These are phyloP conservation scores for Eumaeus atala DNA, from an alignment of 1,140 invertebrate genomes.

Conservation along the genomic window DNA sequence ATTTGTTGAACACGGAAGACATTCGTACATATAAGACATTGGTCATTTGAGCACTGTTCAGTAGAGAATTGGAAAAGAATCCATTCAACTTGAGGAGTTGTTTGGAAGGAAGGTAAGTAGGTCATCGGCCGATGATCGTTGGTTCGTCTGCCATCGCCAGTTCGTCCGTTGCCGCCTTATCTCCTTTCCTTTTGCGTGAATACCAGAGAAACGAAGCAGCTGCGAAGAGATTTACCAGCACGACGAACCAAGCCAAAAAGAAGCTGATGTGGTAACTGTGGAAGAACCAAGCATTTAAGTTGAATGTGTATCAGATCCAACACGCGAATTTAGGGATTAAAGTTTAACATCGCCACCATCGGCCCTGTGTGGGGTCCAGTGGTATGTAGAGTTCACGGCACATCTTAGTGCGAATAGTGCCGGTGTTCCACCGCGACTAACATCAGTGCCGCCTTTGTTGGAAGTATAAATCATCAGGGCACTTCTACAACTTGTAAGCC, in stretches of 20 bases:
- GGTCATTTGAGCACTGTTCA: conserved; percentile 70
- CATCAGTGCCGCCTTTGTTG: too few species aligned
- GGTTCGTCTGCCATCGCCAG: conserved; percentile 89
- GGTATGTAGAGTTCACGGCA: too few species aligned
- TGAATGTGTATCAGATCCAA: too few species aligned
- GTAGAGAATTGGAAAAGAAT: conserved; percentile 47
- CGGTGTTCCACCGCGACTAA: too few species aligned
- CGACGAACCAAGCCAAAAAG: conserved; percentile 86
- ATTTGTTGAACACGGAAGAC: conserved; percentile 54
- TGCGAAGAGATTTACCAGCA: conserved; percentile 80
- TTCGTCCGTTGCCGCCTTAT: conserved; percentile 85
- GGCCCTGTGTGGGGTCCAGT: too few species aligned
- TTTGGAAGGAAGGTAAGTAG: conserved; percentile 26
- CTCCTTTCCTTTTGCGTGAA: conserved; percentile 88
- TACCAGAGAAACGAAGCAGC: conserved; percentile 85
- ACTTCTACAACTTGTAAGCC: too few species aligned
- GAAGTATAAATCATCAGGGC: too few species aligned
- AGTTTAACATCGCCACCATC: too few species aligned
- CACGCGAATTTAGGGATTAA: too few species aligned
- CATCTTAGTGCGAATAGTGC: too few species aligned
- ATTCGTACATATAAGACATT: conserved; percentile 50
- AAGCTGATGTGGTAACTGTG: conserved; percentile 82
- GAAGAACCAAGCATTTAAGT: conserved; percentile 5
- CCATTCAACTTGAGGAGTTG: conserved; percentile 32
- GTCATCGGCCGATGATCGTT: conserved; percentile 86